Base-by-base conservation (phyloP, 2,888 invertebrate species). In the Agrochola macilenta region DNA sequence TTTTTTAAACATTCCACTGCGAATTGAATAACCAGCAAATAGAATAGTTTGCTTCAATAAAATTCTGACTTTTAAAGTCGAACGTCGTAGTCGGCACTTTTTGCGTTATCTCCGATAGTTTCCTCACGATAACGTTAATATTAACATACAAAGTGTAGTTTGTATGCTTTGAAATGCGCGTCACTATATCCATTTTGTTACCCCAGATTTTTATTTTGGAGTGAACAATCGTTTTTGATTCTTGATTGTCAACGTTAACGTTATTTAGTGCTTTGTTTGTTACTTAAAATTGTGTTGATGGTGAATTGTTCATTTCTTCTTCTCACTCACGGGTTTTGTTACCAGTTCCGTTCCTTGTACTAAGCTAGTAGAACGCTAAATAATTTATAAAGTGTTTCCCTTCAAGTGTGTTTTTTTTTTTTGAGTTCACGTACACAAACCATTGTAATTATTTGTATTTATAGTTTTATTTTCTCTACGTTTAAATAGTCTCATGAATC, bases 141-240 rank as follows among this genome's bases (percentile, higher is more conserved):
- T 87, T 89, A 76, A 64, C 89, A 87, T 87, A 89, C 49, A 89
- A 82, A 87, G 74, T 82, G 86, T 87, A 74, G 76, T 89, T 87
- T 69, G 76, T 76, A 78, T 79, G 70, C 76, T 76, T 66, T 52
- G 58, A 69, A 85, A 68, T 71, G 64, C 76, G 68, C 76, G 60
- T 74, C 74, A 74, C 71, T 82, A 23, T 78, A 76, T 77, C 61
- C 49, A 49, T 77, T 88, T 81, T 35, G 72, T 65, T 79, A 84
- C 30, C 71, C 65, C 65, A 73, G 79, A 81, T 79, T 79, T 84
- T 88, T 84, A 79, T 81, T 71, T 43, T 57, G 11, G 12, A 69
- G 52, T 54, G 54, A 78, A 68, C 52, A 64, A 78, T 73, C 63
- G 72, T 49, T 39, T 35, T 58, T 66, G 78, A 54, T 81, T 63